Base-by-base conservation (phyloP, 1,140 invertebrate genomes). In the Drosophila jambulina region DNA sequence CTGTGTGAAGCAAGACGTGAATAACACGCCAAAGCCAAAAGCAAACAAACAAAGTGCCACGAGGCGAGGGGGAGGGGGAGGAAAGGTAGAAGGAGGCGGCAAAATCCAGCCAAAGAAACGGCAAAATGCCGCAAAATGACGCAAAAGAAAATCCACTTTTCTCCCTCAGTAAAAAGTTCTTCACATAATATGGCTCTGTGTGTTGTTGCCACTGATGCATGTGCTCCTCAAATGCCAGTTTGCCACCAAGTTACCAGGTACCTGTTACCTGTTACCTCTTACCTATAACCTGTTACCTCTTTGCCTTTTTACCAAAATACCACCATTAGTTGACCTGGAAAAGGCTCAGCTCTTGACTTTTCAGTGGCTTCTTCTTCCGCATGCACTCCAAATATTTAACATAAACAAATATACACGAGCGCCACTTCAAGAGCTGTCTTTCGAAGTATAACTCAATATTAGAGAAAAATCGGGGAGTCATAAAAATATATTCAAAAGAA, bases 271-370 rank as follows among this genome's bases (percentile, higher is more conserved):
- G 45, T 8, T 49, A 17, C 25, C 65, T 42, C n/a, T 60, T 43
- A 57, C 42, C 63, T 57, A 29, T 13, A 27, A 17, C 57, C 65
- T 46, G 32, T 57, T 54, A 51, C 42, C 63, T 57, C 79, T 75
- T 79, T 72, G 48, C 75, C 36, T 57, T 70, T 76, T 48, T 25
- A 48, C 68, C 80, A 19, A 88, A 87, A 88, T 65, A 59, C 80
- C 74, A 72, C 85, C 80, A 88, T 88, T 88, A 84, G 85, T 43
- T 84, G 84, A 88, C 84, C 84, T 83, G 84, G 65, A 87, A 87
- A 77, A 46, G 58, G 48, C 54, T 64, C 13, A 12, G 56, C 78
- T 59, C 46, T 69, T 40, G 59, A 5, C 32, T 15, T n/a, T 29
- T 40, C 60, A 75, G 65, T 79, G 75, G 79, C 75, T 86, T 54